A percentile compares a stretch with the other conserved stretches of the same genome.
Evolutionary conservation across 2,888 invertebrate genomes (phyloP).

Genomic region (Ophraella communa): DNA sequence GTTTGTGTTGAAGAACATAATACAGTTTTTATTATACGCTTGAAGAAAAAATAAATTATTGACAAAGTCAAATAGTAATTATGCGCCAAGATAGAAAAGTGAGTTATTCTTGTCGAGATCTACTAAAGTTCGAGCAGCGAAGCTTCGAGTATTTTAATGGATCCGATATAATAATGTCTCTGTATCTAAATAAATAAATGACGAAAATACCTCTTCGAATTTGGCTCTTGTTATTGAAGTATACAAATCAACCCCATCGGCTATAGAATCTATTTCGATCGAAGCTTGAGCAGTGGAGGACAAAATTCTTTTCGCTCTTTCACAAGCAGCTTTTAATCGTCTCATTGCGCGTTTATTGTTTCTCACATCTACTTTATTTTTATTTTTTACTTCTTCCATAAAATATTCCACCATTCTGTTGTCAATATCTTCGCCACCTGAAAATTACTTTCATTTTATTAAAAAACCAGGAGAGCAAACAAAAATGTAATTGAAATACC

Average conservation of each 20-base stretch:
- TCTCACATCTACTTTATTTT: slow-evolving; percentile 61
- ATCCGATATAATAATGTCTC: no score
- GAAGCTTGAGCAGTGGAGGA: slow-evolving; percentile 64
- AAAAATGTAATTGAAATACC: slow-evolving; percentile 48
- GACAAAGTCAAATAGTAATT: no score
- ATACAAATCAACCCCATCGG: slow-evolving; percentile 68
- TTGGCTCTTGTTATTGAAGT: slow-evolving; percentile 66
- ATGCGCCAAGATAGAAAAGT: no score
- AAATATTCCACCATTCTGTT: slow-evolving; percentile 64
- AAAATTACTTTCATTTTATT: neutral
- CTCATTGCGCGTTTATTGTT: slow-evolving; percentile 64
- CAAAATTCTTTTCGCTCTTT: slow-evolving; percentile 68
- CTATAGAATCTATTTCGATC: slow-evolving; percentile 68
- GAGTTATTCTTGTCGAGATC: no score
- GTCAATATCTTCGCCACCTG: slow-evolving; percentile 64
- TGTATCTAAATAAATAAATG: no score
- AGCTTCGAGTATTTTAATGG: no score
- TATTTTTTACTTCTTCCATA: slow-evolving; percentile 64
- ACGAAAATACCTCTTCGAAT: slow-evolving; percentile 69
- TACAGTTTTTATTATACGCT: no score
- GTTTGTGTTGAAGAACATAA: no score
- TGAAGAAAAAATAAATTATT: no score
- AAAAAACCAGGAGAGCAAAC: slow-evolving; percentile 29
- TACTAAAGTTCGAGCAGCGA: no score
- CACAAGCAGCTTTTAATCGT: slow-evolving; percentile 69